Conservation (phyloP, 2,113 vertebrate species). For the Corydoras maculifer region DNA sequence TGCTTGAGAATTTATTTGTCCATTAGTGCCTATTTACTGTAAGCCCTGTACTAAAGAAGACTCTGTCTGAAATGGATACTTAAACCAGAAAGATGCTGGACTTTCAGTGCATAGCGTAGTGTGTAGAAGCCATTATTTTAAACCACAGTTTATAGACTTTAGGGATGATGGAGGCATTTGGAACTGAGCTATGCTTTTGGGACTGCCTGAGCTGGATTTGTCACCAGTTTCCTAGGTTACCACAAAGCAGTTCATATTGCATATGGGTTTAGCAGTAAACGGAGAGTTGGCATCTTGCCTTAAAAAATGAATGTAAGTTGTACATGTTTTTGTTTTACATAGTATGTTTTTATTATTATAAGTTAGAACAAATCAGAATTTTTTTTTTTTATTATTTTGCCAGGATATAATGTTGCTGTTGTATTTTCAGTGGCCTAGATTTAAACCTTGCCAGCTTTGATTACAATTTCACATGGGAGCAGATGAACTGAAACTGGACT, state of each 20-base stretch:
- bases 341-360: no score
- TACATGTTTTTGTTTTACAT: no score
- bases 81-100: conserved; percentile 8
- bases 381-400: no score
- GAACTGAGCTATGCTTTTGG: background rate
- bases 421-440: no score
- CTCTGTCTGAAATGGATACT: background rate
- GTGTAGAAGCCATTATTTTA: conserved; percentile 11
- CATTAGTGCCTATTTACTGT: conserved; percentile 26
- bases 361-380: no score
- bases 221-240: conserved; percentile 41
- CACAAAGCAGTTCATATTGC: conserved; percentile 28
- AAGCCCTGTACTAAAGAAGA: background rate
- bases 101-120: background rate
- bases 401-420: no score
- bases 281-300: conserved; percentile 8
- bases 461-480: no score
- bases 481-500: no score
- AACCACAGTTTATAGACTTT: conserved; percentile 15
- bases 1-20: conserved; percentile 16
- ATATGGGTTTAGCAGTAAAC: conserved; percentile 21
- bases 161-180: conserved; percentile 6
- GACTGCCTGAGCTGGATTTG: conserved; percentile 21
- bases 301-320: background rate
- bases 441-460: no score